phyloP scores from a whole-genome alignment of 2,888 invertebrate genomes.

The Heteromyza rotundicornis region DNA sequence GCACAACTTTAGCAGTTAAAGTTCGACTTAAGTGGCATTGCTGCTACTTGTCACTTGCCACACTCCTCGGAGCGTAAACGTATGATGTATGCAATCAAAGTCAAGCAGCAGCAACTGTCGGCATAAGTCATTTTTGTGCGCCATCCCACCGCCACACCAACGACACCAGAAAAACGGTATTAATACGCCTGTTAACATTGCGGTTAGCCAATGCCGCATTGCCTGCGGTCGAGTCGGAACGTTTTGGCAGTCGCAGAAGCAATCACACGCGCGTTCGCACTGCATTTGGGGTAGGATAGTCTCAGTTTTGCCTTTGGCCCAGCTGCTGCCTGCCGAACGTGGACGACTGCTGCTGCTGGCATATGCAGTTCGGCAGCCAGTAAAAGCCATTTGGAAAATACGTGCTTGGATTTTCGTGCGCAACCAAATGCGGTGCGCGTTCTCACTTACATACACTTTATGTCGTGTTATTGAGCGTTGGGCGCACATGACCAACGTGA shows the following conservation, averaged over 20 bases:
- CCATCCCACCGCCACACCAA: not conserved
- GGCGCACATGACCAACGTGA: constrained; percentile 44
- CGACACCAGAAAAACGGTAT: constrained; percentile 37
- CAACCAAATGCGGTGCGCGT: not conserved
- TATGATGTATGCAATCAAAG: constrained; percentile 49
- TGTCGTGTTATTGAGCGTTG: constrained; percentile 44
- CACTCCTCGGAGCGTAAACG: not conserved
- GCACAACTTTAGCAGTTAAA: no score
- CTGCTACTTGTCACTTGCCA: not conserved
- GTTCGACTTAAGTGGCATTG: no score
- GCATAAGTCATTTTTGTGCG: constrained; percentile 39
- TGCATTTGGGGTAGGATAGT: not conserved
- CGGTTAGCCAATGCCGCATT: constrained; percentile 39
- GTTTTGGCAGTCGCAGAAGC: not conserved
- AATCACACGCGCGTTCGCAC: not conserved
- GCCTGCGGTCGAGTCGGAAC: not conserved
- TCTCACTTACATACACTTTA: constrained; percentile 20
- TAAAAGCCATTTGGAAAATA: constrained; percentile 57
- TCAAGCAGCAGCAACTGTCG: constrained; percentile 45
- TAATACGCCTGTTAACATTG: constrained; percentile 51
- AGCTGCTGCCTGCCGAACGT: constrained; percentile 27
- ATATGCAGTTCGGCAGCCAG: constrained; percentile 50
- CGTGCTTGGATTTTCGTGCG: constrained; percentile 53
- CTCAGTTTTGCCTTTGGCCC: constrained; percentile 15
- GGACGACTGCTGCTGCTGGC: constrained; percentile 3